Conservation (phyloP, 2,888 invertebrate species). For the Girardia tigrina region DNA sequence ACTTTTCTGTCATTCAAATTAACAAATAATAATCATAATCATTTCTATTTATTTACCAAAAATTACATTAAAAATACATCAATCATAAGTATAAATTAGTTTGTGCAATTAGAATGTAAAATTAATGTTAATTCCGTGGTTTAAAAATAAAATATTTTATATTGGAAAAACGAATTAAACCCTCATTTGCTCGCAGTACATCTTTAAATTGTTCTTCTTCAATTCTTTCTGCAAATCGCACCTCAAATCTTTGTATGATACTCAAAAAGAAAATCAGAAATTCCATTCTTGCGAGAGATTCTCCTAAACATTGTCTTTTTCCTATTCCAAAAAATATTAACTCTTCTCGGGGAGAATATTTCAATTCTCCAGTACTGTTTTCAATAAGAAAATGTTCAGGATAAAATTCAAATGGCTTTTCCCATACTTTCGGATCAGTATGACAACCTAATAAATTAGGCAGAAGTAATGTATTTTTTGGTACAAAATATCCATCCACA, state of each 20-base stretch:
- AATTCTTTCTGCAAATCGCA: constrained; percentile 7
- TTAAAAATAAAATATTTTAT: not conserved
- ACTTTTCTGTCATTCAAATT: too few species aligned
- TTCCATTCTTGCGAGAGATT: constrained; percentile 35
- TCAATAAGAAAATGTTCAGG: constrained; percentile 33
- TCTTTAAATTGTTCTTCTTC: not conserved
- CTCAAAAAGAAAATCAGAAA: constrained; percentile 36
- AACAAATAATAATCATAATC: too few species aligned
- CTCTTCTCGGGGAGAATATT: constrained; percentile 28
- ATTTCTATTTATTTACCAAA: too few species aligned
- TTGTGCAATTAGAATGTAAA: too few species aligned
- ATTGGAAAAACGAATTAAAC: not conserved
- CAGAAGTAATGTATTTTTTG: constrained; percentile 26
- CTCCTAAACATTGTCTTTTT: constrained; percentile 35
- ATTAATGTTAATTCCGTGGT: too few species aligned
- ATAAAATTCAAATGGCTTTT: constrained; percentile 31
- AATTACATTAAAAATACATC: too few species aligned
- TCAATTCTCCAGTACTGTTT: not conserved
- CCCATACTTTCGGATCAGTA: constrained; percentile 34
- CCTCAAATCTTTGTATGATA: constrained; percentile 27
- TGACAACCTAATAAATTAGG: constrained; percentile 34
- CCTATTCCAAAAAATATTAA: constrained; percentile 31
- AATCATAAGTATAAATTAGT: too few species aligned
- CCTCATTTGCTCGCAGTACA: not conserved
- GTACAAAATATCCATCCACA: constrained; percentile 40